Evolutionary conservation across 2,888 invertebrate species (phyloP).

Genomic region (Leucophenga montana): DNA sequence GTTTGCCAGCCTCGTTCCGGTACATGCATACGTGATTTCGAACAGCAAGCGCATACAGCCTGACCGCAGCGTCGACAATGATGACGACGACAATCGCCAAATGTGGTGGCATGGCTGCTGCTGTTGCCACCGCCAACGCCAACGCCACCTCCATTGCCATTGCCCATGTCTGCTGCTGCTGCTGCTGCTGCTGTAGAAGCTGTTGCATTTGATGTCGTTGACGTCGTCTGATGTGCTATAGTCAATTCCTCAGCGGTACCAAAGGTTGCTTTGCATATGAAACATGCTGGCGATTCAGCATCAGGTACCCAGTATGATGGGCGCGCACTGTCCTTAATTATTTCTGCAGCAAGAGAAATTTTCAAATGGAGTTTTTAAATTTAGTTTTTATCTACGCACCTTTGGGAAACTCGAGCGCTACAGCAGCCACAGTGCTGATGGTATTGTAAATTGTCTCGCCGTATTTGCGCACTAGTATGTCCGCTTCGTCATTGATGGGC

Average conservation of each 20-base stretch:
- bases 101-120: background rate
- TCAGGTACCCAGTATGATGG: constrained; percentile 89
- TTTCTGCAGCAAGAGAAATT: constrained; percentile 67
- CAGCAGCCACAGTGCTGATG: constrained; percentile 80
- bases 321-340: constrained; percentile 83
- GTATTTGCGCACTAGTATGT: constrained; percentile 78
- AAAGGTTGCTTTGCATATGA: constrained; percentile 79
- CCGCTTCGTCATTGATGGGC: constrained; percentile 71
- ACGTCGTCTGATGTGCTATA: constrained; percentile 46
- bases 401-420: constrained; percentile 81
- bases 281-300: constrained; percentile 79
- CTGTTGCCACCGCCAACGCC: background rate
- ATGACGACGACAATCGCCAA: constrained; percentile 74
- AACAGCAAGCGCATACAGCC: constrained; percentile 79
- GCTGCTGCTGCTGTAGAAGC: background rate
- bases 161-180: background rate
- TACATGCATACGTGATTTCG: constrained; percentile 76
- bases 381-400: constrained; percentile 71
- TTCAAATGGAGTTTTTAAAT: background rate
- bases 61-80: constrained; percentile 83
- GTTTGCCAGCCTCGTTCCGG: constrained; percentile 82
- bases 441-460: constrained; percentile 84
- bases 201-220: constrained; percentile 51
- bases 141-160: background rate
- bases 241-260: constrained; percentile 73